phyloP scores from a whole-genome alignment of 2,113 vertebrate species.

The Brachirus orientalis region DNA sequence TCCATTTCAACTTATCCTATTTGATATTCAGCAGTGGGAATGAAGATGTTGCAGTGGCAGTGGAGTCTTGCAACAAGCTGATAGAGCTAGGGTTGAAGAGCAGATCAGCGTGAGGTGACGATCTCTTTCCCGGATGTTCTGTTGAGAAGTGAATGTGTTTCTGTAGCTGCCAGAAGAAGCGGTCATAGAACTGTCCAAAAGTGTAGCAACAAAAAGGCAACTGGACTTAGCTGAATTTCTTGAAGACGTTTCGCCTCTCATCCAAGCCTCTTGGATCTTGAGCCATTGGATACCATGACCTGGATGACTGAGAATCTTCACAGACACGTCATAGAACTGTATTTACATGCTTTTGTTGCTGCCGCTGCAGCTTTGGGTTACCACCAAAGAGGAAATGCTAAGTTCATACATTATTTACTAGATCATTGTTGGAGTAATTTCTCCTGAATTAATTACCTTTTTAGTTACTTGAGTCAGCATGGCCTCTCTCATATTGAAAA shows the following conservation, averaged over 20 bases:
- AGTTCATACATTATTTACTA: background rate
- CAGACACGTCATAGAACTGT: conserved; percentile 25
- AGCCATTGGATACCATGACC: too few relatives aligned
- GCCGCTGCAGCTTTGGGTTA: conserved; percentile 16
- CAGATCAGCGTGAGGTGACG: conserved; percentile 39
- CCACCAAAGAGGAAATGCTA: conserved; percentile 14
- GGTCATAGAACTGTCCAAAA: conserved; percentile 24
- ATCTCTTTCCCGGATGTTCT: conserved; percentile 19
- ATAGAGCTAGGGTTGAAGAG: conserved; percentile 47
- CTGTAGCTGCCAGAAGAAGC: conserved; percentile 15
- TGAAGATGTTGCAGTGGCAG: conserved; percentile 56
- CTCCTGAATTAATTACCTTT: too few relatives aligned
- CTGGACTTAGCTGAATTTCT: too few relatives aligned
- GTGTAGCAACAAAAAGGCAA: too few relatives aligned
- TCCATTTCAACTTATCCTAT: conserved; percentile 50
- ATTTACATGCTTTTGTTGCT: conserved; percentile 24
- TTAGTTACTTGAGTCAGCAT: too few relatives aligned
- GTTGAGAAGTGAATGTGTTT: conserved; percentile 24
- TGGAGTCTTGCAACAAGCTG: conserved; percentile 58
- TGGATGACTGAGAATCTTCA: too few relatives aligned
- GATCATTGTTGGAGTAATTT: background rate
- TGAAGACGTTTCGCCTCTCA: too few relatives aligned
- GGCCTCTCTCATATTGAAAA: too few relatives aligned
- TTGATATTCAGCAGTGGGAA: conserved; percentile 62
- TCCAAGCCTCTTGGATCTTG: too few relatives aligned